Conservation (phyloP, 1,140 invertebrate species). For the Homalodisca vitripennis region DNA sequence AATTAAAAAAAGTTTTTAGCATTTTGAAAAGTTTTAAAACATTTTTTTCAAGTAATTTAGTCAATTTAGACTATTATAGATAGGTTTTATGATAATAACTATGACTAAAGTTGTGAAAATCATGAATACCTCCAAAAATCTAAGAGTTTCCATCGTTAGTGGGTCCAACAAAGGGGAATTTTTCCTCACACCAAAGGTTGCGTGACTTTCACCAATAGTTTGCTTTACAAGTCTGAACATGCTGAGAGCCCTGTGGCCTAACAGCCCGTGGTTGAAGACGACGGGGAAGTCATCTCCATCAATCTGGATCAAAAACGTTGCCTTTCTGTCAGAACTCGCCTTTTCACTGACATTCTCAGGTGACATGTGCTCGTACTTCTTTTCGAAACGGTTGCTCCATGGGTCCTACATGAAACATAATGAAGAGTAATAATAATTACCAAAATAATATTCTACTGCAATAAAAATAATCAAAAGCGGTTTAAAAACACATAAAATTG, state of each 20-base stretch:
- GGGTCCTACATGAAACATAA: background rate
- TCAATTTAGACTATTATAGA: too few species aligned
- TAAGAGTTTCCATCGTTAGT: background rate
- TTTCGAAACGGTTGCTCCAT: background rate
- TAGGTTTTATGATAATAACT: too few species aligned
- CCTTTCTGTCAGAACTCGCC: background rate
- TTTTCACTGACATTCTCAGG: background rate
- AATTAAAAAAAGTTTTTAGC: too few species aligned
- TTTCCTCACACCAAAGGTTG: background rate
- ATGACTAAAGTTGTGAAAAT: too few species aligned
- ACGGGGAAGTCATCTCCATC: background rate
- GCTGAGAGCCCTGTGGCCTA: background rate
- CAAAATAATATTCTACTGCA: background rate
- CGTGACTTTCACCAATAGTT: background rate
- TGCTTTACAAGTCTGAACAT: background rate
- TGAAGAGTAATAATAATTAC: background rate
- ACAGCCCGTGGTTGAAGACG: background rate
- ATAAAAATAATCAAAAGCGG: background rate
- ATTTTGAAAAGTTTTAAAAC: too few species aligned
- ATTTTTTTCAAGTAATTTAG: too few species aligned
- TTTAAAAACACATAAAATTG: too few species aligned
- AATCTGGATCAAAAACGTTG: background rate
- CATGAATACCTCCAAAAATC: constrained; percentile 11
- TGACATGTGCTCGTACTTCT: background rate
- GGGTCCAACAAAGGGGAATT: constrained; percentile 3